These are phyloP conservation scores for Empidonax alnorum DNA, from an alignment of 2,113 vertebrate genomes.

Conservation along the genomic window DNA sequence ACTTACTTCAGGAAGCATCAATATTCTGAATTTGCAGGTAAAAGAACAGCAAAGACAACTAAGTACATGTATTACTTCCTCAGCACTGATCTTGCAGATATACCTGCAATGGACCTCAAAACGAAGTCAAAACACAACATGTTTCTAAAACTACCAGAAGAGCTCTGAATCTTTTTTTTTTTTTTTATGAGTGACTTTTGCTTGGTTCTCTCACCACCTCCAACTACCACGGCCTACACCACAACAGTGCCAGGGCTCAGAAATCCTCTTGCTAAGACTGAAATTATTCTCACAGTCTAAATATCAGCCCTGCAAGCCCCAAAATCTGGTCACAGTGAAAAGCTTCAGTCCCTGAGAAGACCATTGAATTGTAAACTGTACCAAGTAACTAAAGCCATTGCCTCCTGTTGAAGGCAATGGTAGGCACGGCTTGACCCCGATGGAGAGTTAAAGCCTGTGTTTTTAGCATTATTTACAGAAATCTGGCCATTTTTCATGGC, in stretches of 20 bases:
- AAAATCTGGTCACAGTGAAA: neutral
- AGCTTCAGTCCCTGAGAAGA: neutral
- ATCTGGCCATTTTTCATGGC: neutral
- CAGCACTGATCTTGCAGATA: neutral
- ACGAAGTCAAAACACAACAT: neutral
- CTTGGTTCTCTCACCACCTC: neutral
- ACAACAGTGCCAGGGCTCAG: neutral
- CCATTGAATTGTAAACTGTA: neutral
- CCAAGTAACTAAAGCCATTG: neutral
- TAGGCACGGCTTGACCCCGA: neutral
- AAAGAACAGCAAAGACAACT: neutral
- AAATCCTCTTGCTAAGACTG: neutral
- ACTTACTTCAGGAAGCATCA: neutral
- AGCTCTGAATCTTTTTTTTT: neutral
- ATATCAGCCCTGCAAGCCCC: neutral
- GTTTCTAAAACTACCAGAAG: neutral
- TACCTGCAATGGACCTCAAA: neutral
- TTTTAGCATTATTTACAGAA: neutral
- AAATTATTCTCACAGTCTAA: neutral
- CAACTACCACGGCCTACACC: neutral
- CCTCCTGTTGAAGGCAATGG: neutral
- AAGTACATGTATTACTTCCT: neutral
- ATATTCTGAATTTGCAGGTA: neutral
- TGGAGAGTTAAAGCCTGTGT: accelerated
- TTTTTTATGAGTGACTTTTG: neutral